Evolutionary conservation across 2,888 invertebrate species (phyloP), one percentile per base, ranked within the genome.

Genomic region (Philonicus albiceps): DNA sequence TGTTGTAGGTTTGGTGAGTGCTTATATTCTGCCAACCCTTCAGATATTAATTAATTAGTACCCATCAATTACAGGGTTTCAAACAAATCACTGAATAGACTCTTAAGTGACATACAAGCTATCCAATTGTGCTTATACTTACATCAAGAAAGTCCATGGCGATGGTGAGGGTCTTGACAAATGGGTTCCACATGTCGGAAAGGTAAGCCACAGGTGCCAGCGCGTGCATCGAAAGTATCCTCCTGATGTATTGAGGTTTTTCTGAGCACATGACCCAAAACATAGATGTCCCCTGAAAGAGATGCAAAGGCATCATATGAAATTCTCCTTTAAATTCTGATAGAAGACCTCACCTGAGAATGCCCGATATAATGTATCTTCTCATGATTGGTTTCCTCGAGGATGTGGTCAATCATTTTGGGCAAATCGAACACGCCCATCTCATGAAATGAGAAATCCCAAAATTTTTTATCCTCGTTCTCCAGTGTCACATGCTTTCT

Each of bases 201-300:
- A 93, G 92, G 88, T 93, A 94, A n/a, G 94, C 93, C 16, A 95
- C 93, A 4, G 95, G 95, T 1, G 94, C 94, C 74, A 94, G 90
- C 2, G 93, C 93, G 87, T 93, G 93, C 91, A 93, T 93, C 0
- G 93, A 93, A 74, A 90, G 91, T 74, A 95, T 92, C 90, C 94
- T 94, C n/a, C 91, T 89, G 86, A 93, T 93, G 89, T 94, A 94
- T 30, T 93, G 92, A 0, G 94, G 93, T 81, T 91, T 91, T 87
- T 93, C 92, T 0, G 93, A 93, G 81, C 93, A 92, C 90, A 94
- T 92, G 0, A 94, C 93, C 90, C 93, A 94, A 89, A 94, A 94
- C 37, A 92, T 90, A 0, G 94, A 93, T 2, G 94, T 93, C 72
- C 96, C 96, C 90, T 94, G 92, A 3, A 94, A 95, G 89, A 43